Percentiles rank a stretch among this genome's conserved stretches.
Evolutionary conservation across 2,797 vertebrate species (phyloP).

Genomic region (Acridotheres tristis): DNA sequence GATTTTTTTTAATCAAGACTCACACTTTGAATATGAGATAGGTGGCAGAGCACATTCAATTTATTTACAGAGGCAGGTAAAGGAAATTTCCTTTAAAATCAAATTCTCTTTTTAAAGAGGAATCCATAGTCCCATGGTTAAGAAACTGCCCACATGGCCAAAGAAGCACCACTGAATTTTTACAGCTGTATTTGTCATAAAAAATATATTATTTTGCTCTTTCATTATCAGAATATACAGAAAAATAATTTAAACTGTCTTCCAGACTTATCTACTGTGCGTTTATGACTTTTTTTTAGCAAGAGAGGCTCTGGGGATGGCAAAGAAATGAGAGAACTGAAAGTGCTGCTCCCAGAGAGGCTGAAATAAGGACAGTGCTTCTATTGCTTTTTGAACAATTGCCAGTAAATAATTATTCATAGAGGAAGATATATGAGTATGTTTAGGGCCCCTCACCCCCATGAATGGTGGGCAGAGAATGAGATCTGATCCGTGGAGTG

Average conservation of each 20-base stretch:
- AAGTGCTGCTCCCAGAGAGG: conserved; percentile 42
- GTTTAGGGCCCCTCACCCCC: not conserved
- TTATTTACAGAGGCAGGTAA: not conserved
- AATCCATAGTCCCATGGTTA: not conserved
- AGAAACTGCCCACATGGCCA: conserved; percentile 11
- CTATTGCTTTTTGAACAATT: conserved; percentile 53
- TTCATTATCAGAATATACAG: conserved; percentile 64
- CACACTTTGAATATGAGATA: not conserved
- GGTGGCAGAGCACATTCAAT: not conserved
- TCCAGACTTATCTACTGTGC: conserved; percentile 62
- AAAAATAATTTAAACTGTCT: conserved; percentile 75
- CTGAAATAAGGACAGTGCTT: conserved; percentile 49
- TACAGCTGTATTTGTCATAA: conserved; percentile 54
- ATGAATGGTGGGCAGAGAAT: not conserved
- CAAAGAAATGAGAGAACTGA: conserved; percentile 66
- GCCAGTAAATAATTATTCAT: conserved; percentile 53
- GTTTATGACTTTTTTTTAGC: conserved; percentile 52
- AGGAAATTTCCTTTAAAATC: conserved; percentile 26
- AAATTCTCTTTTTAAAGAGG: not conserved
- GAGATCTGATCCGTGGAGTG: not conserved
- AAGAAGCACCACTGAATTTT: conserved; percentile 50
- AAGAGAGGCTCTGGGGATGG: conserved; percentile 23
- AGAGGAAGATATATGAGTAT: not conserved
- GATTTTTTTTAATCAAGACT: not conserved
- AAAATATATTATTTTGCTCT: conserved; percentile 50